Evolutionary conservation across 1,140 invertebrate genomes (phyloP).

Genomic region (Camponotus vicinus): DNA sequence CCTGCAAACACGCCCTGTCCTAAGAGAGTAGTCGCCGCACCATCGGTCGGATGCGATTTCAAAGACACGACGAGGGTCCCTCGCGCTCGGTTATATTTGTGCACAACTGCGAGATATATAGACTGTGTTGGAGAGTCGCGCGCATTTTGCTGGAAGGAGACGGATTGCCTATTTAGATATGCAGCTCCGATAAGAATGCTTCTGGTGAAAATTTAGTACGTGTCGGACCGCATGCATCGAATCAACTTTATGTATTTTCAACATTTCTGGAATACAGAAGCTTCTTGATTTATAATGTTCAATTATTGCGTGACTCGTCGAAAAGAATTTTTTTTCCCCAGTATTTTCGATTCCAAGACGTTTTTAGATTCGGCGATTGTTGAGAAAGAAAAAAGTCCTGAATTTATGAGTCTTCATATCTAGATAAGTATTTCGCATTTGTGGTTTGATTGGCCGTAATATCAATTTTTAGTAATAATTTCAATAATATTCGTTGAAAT

Average conservation of each 20-base stretch:
- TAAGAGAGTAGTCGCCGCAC: neutral
- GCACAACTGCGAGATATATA: slow-evolving; percentile 8
- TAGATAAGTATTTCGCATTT: too few species aligned
- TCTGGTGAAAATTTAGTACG: slow-evolving; percentile 41
- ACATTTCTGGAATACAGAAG: neutral
- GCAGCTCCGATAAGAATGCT: slow-evolving; percentile 28
- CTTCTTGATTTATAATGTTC: neutral
- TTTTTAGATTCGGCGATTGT: too few species aligned
- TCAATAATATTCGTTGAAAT: too few species aligned
- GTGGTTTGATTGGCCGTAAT: too few species aligned
- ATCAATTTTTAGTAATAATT: too few species aligned
- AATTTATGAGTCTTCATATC: too few species aligned
- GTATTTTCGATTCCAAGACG: too few species aligned
- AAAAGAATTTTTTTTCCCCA: neutral
- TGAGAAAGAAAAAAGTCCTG: too few species aligned
- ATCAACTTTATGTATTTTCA: slow-evolving; percentile 15
- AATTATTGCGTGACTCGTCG: neutral
- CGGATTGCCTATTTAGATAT: slow-evolving; percentile 50
- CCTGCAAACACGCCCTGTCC: slow-evolving; percentile 5
- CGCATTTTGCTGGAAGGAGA: slow-evolving; percentile 35
- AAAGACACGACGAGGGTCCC: slow-evolving; percentile 12
- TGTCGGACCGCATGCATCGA: slow-evolving; percentile 25
- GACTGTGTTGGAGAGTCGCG: neutral
- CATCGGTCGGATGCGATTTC: neutral
- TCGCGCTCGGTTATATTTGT: slow-evolving; percentile 36